Conservation (phyloP, 2,797 vertebrate species). For the Orientallactaga sibirica region DNA sequence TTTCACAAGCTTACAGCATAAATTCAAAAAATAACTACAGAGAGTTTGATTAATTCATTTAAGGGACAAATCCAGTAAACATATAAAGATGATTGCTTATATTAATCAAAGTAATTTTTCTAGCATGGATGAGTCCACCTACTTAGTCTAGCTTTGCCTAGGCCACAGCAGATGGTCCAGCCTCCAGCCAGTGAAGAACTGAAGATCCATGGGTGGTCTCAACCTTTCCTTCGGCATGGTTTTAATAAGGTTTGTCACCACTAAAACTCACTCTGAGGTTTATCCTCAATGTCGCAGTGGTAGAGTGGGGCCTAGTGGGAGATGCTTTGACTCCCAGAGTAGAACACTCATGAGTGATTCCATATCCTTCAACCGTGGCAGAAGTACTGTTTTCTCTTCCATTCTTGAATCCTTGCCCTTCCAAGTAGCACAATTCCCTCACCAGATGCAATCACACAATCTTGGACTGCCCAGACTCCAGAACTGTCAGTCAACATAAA, state of each 20-base stretch:
- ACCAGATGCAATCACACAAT: neutral
- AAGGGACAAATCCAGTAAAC: neutral
- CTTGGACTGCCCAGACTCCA: neutral
- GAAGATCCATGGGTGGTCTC: neutral
- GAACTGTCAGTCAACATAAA: neutral
- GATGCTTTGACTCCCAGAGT: neutral
- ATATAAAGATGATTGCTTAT: constrained; percentile 5
- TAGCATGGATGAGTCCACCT: neutral
- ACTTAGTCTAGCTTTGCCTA: neutral
- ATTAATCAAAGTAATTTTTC: neutral
- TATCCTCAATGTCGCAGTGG: too few relatives aligned
- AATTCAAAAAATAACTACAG: constrained; percentile 44
- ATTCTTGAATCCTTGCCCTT: too few relatives aligned
- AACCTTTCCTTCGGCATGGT: neutral
- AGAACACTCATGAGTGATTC: neutral
- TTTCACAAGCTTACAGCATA: constrained; percentile 25
- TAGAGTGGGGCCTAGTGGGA: neutral
- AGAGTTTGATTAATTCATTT: constrained; percentile 44
- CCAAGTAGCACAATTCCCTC: neutral
- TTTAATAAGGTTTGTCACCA: neutral
- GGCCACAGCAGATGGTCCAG: neutral
- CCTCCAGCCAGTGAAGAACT: neutral
- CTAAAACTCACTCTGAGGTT: neutral
- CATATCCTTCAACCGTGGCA: neutral
- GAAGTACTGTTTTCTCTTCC: neutral